phyloP scores from a whole-genome alignment of 2,888 invertebrate species.

The Drosophila lutescens region DNA sequence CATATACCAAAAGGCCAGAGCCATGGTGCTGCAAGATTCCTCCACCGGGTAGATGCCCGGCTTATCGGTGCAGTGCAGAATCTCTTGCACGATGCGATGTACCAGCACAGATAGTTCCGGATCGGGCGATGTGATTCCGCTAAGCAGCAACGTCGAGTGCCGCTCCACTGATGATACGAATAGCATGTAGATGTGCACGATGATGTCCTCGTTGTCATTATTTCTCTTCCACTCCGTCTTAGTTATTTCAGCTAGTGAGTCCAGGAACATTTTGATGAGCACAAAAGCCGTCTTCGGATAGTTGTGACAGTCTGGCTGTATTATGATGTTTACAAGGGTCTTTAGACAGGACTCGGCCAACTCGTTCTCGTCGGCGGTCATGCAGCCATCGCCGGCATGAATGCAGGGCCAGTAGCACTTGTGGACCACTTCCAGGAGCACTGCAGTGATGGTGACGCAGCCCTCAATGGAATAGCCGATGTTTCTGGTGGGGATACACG shows the following conservation, averaged over 20 bases:
- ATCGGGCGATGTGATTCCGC: constrained; percentile 82
- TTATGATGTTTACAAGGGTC: constrained; percentile 85
- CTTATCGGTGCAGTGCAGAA: constrained; percentile 91
- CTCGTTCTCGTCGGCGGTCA: constrained; percentile 86
- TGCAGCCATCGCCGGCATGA: constrained; percentile 85
- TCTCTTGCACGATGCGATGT: constrained; percentile 88
- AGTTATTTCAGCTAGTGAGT: constrained; percentile 86
- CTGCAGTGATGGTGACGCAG: constrained; percentile 82
- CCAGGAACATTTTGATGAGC: constrained; percentile 86
- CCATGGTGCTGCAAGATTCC: constrained; percentile 93
- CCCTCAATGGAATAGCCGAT: constrained; percentile 83
- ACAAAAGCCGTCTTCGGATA: constrained; percentile 86
- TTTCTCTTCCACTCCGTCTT: constrained; percentile 85
- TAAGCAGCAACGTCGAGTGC: constrained; percentile 86
- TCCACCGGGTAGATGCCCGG: constrained; percentile 94
- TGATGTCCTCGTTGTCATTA: constrained; percentile 86
- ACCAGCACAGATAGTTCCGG: constrained; percentile 86
- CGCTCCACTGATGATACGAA: constrained; percentile 90
- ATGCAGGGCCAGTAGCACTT: constrained; percentile 84
- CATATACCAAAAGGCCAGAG: constrained; percentile 96
- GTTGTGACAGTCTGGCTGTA: constrained; percentile 87
- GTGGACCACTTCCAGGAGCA: constrained; percentile 83
- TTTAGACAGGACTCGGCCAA: constrained; percentile 87
- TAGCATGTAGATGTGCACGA: constrained; percentile 88
- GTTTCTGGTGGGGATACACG: constrained; percentile 57